phyloP scores from a whole-genome alignment of 2,888 invertebrate species.

The Luperina nickerlii region DNA sequence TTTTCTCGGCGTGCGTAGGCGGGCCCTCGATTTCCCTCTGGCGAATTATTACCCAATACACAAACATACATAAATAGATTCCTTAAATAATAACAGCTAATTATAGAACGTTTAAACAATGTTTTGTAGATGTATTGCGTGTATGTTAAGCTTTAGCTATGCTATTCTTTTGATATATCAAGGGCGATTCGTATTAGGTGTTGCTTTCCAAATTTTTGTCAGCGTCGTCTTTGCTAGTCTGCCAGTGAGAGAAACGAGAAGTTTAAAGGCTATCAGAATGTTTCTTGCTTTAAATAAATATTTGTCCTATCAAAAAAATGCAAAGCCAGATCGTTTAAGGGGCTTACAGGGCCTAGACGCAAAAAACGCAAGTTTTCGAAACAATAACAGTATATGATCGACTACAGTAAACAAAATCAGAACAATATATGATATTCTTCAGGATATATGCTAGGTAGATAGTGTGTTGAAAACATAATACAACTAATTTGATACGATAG shows the following conservation, averaged over 20 bases:
- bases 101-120: constrained; percentile 62
- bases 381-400: no score
- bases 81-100: constrained; percentile 75
- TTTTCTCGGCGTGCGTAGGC: constrained; percentile 80
- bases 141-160: constrained; percentile 29
- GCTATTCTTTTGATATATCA: constrained; percentile 51
- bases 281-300: neutral
- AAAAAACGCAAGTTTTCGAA: no score
- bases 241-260: neutral
- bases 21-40: constrained; percentile 81
- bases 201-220: neutral
- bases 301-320: neutral
- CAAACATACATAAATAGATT: constrained; percentile 75
- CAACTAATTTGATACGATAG: no score
- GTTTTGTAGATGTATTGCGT: constrained; percentile 50
- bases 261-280: neutral
- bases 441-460: no score
- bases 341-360: no score
- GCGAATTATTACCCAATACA: constrained; percentile 81
- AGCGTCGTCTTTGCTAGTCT: neutral
- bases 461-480: no score
- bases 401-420: no score
- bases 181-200: constrained; percentile 31
- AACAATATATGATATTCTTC: no score
- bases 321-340: neutral